Base-by-base conservation (phyloP, 1,140 invertebrate genomes). In the Drosophila tani region DNA sequence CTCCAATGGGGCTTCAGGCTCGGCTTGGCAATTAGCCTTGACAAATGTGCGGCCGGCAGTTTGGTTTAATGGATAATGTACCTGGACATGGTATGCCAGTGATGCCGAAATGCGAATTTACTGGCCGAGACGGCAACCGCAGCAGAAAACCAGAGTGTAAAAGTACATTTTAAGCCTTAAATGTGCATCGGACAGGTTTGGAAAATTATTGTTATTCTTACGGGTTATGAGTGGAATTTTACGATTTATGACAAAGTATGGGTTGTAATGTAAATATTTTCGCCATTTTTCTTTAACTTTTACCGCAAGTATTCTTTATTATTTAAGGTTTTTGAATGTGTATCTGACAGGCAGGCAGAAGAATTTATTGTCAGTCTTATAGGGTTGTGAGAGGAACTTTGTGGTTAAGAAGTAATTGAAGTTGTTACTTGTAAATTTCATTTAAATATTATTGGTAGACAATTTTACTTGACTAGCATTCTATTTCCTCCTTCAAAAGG, bases 31-130 rank as follows among this genome's bases (percentile, higher is more conserved):
- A 82, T 82, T 82, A 82, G 81, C 81, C 78, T 82, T 82, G 81
- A 82, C 81, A 82, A 82, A 82, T 82, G 81, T 82, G 81, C 81
- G 81, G 81, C 78, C 77, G 75, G 75, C 81, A 75, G 75, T 82
- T 73, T 82, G 81, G 81, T 82, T 82, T 82, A 82, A 82, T 82
- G 81, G 81, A 82, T 82, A 82, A 82, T 82, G 79, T 81, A 82
- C 79, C 73, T 81, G 79, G 77, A 57, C 67, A 62, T 74, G 77
- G 49, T 56, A 57, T 74, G 69, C 55, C 32, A 49, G 56, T 49
- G 75, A 45, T 50, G 66, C 58, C 63, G 27, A 67, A 68, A 66
- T 69, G 40, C 27, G 67, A 66, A 66, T 69, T 69, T 69, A 66
- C 66, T 69, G 62, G 66, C 35, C 35, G 27, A 49, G 66, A 73